Conservation (phyloP, 2,797 vertebrate genomes). For the Sebastes hubbsi region DNA sequence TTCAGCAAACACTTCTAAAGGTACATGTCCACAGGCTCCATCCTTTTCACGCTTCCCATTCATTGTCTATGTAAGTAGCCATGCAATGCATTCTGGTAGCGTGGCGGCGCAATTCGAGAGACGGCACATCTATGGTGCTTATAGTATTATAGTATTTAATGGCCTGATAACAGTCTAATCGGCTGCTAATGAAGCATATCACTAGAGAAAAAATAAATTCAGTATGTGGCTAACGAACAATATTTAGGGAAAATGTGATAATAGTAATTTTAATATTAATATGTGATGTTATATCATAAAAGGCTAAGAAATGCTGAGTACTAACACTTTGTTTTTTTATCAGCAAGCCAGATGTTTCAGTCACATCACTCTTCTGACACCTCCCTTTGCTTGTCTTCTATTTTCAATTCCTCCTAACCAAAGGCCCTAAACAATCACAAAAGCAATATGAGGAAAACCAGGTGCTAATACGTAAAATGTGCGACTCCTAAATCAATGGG, state of each 20-base stretch:
- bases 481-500: constrained; percentile 32
- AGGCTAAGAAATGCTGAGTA: neutral
- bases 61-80: no score
- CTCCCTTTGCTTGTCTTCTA: neutral
- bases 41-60: no score
- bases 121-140: no score
- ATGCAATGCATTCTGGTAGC: no score
- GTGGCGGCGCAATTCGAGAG: no score
- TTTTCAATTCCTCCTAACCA: constrained; percentile 24
- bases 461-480: constrained; percentile 37
- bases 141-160: no score
- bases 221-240: neutral
- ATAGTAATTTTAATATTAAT: neutral
- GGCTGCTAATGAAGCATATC: neutral
- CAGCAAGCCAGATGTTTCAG: neutral
- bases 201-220: neutral
- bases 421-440: constrained; percentile 46
- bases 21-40: no score
- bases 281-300: neutral
- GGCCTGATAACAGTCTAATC: no score
- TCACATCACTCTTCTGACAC: neutral
- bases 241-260: neutral
- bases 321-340: neutral
- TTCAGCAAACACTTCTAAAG: no score
- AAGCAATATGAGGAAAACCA: constrained; percentile 40